Evolutionary conservation across 2,888 invertebrate species (phyloP).

Genomic region (Tipula helvola): DNA sequence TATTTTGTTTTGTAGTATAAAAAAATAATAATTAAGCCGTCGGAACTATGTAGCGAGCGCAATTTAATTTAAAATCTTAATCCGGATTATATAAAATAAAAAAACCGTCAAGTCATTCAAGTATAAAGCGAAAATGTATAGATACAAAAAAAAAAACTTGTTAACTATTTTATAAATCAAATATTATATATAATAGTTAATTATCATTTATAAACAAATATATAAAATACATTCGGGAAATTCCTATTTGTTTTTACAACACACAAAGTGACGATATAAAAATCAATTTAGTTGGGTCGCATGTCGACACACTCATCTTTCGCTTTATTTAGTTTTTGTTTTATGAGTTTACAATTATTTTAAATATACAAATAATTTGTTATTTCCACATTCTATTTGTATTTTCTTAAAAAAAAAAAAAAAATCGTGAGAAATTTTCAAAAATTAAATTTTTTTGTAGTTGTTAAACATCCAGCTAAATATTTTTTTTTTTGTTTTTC

Average conservation of each 20-base stretch:
- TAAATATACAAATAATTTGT: slow-evolving; percentile 4
- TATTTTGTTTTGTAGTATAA: not conserved
- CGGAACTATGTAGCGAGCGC: not conserved
- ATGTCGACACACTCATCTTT: not conserved
- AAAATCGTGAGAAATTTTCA: not conserved
- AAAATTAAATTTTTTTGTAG: not conserved
- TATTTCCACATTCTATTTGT: slow-evolving; percentile 4
- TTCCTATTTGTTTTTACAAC: not conserved
- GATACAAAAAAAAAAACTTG: not conserved
- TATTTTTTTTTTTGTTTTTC: not conserved
- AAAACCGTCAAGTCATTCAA: not conserved
- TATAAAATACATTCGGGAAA: not conserved
- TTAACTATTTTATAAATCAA: not conserved
- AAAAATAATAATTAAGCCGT: not conserved
- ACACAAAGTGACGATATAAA: not conserved
- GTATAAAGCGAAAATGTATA: not conserved
- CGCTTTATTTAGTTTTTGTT: not conserved
- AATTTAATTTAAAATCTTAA: not conserved
- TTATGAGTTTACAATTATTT: not conserved
- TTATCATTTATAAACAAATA: not conserved
- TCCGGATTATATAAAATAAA: not conserved
- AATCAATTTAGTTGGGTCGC: not conserved
- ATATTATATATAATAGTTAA: not conserved
- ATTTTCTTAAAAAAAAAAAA: not conserved
- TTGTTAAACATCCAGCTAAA: not conserved